Evolutionary conservation across 2,797 vertebrate genomes (phyloP), one percentile per base, ranked within the genome.

Genomic region (Gymnoscopelus microlampas): DNA sequence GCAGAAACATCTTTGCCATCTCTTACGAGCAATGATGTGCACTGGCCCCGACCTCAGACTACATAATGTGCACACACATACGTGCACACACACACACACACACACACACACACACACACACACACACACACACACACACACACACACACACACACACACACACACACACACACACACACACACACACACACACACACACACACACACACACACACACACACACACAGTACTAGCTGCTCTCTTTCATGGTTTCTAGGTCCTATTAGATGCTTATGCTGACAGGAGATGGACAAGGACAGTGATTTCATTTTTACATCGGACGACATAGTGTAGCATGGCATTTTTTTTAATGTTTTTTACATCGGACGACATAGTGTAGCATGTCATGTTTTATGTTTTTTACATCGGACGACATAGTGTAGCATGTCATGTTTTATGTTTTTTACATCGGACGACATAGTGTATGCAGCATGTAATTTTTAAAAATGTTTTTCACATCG

Each of bases 161-260:
- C 24, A 26, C 3, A 13, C 8, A 47, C 61, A 60, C 23, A 39
- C 29, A 5, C 29, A 66, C 6, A 72, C 13, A 14, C 6, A 70
- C 26, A 53, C 54, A 9, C 3, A 56, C 10, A 32, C 44, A 63
- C 49, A n/a, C 1, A 68, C 5, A 55, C 32, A 66, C 15, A 51
- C 35, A 53, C 3, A 47, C 15, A 48, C 29, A 60, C n/a, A 48
- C 48, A 53, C 55, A 56, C 8, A 10, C 49, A 10, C 61, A 32
- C 49, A 63, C 49, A 64, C 62, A 64, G 78, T 84, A 83, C 85
- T 87, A 80, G 80, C 73, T 83, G 67, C 75, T 77, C 79, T 87
- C 76, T 70, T 85, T 77, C 78, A 19, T 79, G 72, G 81, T 85
- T 90, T 90, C 89, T 87, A 85, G 85, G 74, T 67, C 60, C 76